Conservation (phyloP, 2,888 invertebrate genomes). For the Villa cingulata region DNA sequence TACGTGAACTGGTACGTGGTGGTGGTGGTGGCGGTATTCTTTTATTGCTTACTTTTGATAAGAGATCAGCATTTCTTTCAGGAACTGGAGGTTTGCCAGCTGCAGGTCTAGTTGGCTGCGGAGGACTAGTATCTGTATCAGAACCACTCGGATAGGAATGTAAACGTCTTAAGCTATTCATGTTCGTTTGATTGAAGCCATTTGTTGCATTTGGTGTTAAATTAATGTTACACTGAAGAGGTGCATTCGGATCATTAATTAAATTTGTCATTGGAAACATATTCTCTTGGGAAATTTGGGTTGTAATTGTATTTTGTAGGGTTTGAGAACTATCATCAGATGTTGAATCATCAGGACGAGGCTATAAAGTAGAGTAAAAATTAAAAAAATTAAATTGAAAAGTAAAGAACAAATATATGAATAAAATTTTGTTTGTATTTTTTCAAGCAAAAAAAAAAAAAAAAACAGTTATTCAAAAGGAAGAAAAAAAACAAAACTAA, state of each 20-base stretch:
- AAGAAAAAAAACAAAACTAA: conserved; percentile 14
- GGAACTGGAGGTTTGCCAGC: conserved; percentile 66
- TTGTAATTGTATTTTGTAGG: conserved; percentile 35
- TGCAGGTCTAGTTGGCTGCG: conserved; percentile 47
- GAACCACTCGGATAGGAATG: conserved; percentile 79
- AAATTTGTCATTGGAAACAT: conserved; percentile 18
- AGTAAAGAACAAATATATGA: no score
- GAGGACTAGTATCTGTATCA: conserved; percentile 65
- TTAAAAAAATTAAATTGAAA: neutral
- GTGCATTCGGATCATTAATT: conserved; percentile 24
- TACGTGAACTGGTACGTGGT: conserved; percentile 79
- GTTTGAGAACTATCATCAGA: conserved; percentile 37
- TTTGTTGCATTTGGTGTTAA: neutral
- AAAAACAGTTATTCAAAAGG: no score
- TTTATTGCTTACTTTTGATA: conserved; percentile 56
- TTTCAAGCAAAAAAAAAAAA: no score
- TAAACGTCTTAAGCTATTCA: conserved; percentile 53
- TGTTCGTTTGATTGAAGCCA: conserved; percentile 8
- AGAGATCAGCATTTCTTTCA: conserved; percentile 64
- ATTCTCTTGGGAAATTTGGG: conserved; percentile 35
- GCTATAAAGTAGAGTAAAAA: conserved; percentile 17
- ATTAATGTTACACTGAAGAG: conserved; percentile 3
- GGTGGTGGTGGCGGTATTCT: conserved; percentile 83
- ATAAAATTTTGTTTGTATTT: no score
- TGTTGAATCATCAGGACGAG: conserved; percentile 35